phyloP scores from a whole-genome alignment of 2,888 invertebrate genomes.

The Spisula subtruncata region DNA sequence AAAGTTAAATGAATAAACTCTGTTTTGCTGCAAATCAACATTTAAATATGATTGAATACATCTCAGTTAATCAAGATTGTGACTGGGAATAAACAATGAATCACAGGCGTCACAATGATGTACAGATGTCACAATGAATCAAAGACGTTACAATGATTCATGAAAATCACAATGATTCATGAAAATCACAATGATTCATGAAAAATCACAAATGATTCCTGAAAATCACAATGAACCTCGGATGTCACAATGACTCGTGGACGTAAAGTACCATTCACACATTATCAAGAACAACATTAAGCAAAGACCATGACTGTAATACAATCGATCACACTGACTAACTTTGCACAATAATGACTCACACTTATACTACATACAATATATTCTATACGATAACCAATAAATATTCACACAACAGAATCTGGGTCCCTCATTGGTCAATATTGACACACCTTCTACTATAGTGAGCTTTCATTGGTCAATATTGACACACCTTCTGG shows the following conservation, averaged over 20 bases:
- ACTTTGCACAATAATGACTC: neutral
- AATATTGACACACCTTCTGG: neutral
- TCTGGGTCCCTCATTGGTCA: slow-evolving; percentile 40
- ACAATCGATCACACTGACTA: neutral
- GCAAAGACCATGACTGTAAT: neutral
- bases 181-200: neutral
- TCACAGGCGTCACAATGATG: neutral
- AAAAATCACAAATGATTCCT: neutral
- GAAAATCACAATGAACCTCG: neutral
- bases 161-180: neutral
- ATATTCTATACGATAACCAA: slow-evolving; percentile 39
- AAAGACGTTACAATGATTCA: too few species aligned
- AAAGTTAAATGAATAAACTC: neutral
- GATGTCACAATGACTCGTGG: neutral
- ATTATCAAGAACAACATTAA: slow-evolving; percentile 20
- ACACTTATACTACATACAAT: slow-evolving; percentile 24
- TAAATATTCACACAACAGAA: slow-evolving; percentile 43
- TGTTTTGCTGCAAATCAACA: slow-evolving; percentile 27
- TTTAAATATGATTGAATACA: neutral
- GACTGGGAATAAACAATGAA: neutral
- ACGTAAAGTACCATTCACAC: neutral
- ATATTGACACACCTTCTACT: neutral
- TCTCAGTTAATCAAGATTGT: neutral
- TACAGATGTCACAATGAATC: too few species aligned
- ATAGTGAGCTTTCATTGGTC: neutral